Evolutionary conservation across 2,888 invertebrate species (phyloP), one percentile per base, ranked within the genome.

Genomic region (Nymphalis polychloros): DNA sequence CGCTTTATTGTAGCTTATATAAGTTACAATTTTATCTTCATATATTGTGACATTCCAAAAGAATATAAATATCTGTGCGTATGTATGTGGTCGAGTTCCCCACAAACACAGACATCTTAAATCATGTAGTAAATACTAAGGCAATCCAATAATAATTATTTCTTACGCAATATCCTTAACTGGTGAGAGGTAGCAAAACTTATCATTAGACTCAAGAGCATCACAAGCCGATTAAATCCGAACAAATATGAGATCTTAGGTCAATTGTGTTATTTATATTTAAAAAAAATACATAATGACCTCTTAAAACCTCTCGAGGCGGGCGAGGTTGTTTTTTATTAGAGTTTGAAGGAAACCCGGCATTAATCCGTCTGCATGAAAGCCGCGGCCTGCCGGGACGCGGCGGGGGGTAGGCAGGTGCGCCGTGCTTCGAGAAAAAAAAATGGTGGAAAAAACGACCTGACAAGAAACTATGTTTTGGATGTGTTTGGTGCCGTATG

Each of bases 381-480:
- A 76, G 84, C 52, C 79, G 80, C 79, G 83, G 81, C 77, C 82
- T 80, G 80, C 78, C 82, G 75, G 79, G 75, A 74, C 84, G 76
- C 88, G 69, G 84, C 84, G 82, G 89, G 90, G 86, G 82, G 78
- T 76, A 81, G 87, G 87, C 90, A 90, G 90, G 89, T 90, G 90
- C 83, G 83, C 79, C 79, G 79, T 75, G 64, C 73, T 41, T 13
- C 41, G 41, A 41, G 41, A 70, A 76, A 77, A 79, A 81, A 82
- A 81, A 76, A 72, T 59, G 63, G 72, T 74, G 57, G 72, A 76
- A 75, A 76, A 76, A 79, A 79, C 72, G 66, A 57, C 19, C 72
- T 72, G 67, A 72, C 67, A 73, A 76, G 73, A 76, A 64, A 73
- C 61, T 53, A 61, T 69, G 64, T 70, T 71, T 59, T 59, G 23